phyloP scores from a whole-genome alignment of 2,113 vertebrate genomes.

The Tinamus guttatus region DNA sequence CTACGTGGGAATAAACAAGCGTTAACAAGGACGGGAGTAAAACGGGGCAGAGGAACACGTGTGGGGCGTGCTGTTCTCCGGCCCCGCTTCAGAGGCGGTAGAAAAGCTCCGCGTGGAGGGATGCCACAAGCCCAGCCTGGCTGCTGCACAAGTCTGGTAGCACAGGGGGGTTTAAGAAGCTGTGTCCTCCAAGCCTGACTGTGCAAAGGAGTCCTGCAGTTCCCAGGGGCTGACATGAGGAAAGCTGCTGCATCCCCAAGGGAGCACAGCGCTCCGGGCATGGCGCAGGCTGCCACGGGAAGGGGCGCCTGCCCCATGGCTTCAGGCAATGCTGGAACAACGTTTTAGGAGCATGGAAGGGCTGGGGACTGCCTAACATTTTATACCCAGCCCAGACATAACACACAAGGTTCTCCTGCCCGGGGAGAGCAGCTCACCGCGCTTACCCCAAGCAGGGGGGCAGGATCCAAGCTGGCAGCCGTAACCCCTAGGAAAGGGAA shows the following conservation, averaged over 20 bases:
- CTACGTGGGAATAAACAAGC: conserved; percentile 81
- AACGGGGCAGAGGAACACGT: neutral
- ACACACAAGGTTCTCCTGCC: neutral
- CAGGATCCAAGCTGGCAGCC: neutral
- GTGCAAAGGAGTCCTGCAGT: neutral
- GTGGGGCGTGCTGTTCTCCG: neutral
- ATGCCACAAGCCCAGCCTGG: accelerated
- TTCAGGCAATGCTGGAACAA: neutral
- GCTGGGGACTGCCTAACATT: neutral
- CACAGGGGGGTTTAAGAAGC: neutral
- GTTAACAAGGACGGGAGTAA: conserved; percentile 66
- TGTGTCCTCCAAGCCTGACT: neutral
- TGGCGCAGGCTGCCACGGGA: accelerated
- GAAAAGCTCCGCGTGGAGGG: neutral
- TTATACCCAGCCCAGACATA: neutral
- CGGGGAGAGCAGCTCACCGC: neutral
- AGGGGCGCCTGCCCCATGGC: accelerated
- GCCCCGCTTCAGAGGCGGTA: accelerated
- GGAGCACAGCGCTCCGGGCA: neutral
- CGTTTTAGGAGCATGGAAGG: neutral
- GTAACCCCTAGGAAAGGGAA: neutral
- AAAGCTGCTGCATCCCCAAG: accelerated
- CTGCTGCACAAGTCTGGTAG: neutral
- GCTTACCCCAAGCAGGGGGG: neutral
- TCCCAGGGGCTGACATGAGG: neutral